A percentile compares a stretch with the other conserved stretches of the same genome.
Evolutionary conservation across 2,888 invertebrate genomes (phyloP).

Genomic region (Caenorhabditis plicata): DNA sequence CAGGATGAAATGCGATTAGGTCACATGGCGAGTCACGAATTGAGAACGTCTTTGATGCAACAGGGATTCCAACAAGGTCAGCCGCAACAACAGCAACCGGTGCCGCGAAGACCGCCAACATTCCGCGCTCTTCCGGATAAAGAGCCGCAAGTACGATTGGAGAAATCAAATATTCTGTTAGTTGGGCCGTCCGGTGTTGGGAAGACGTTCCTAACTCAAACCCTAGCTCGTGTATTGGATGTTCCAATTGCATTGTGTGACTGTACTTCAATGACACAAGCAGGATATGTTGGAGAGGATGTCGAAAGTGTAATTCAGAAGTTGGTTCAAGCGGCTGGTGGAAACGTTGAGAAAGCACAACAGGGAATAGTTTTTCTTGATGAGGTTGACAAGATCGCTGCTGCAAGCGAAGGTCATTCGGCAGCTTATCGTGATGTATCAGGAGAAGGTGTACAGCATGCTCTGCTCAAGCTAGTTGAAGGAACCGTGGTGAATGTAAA

Average conservation of each 20-base stretch:
- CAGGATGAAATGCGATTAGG: constrained; percentile 44
- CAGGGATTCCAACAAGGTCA: constrained; percentile 8
- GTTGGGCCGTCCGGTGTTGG: constrained; percentile 91
- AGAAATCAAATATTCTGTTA: constrained; percentile 91
- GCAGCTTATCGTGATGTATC: constrained; percentile 80
- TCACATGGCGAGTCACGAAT: constrained; percentile 27
- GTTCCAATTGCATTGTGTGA: constrained; percentile 76
- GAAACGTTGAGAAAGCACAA: constrained; percentile 94
- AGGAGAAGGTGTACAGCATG: constrained; percentile 96
- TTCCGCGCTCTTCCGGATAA: constrained; percentile 49
- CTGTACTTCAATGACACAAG: constrained; percentile 64
- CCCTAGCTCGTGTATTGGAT: constrained; percentile 87
- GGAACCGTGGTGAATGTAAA: constrained; percentile 92
- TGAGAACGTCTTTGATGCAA: constrained; percentile 24
- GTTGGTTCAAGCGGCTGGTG: constrained; percentile 89
- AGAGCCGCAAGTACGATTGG: constrained; percentile 73
- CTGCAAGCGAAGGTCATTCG: constrained; percentile 86
- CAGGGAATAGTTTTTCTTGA: constrained; percentile 96
- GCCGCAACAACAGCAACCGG: constrained; percentile 1
- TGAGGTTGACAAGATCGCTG: constrained; percentile 89
- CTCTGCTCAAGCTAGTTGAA: constrained; percentile 81
- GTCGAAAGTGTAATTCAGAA: constrained; percentile 76
- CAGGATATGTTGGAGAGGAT: constrained; percentile 84
- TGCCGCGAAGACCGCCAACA: constrained; percentile 21
- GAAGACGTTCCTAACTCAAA: constrained; percentile 94